These are phyloP conservation scores for Nicator chloris DNA, from an alignment of 2,113 vertebrate species.

Conservation along the genomic window DNA sequence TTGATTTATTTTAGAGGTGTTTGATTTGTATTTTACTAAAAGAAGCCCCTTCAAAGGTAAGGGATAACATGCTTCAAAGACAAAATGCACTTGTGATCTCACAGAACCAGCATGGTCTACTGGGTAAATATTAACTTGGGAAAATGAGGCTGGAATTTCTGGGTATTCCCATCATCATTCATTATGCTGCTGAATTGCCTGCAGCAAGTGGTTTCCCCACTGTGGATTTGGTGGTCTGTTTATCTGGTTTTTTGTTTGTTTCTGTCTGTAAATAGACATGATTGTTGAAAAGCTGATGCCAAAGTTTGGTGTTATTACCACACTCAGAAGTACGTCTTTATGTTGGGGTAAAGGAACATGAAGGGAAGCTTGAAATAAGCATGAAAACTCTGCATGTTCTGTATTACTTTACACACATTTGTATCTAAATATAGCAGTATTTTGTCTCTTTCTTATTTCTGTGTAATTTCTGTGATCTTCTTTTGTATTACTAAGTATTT, in stretches of 20 bases:
- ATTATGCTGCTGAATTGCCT: background rate
- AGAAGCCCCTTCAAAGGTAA: constrained; percentile 35
- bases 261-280: background rate
- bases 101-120: background rate
- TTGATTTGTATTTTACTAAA: constrained; percentile 53
- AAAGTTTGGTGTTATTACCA: background rate
- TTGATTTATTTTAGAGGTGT: constrained; percentile 54
- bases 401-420: background rate
- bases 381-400: background rate
- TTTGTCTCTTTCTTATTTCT: background rate
- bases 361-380: background rate
- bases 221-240: background rate
- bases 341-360: background rate
- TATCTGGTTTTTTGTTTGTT: background rate
- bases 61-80: constrained; percentile 23
- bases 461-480: background rate
- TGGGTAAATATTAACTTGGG: background rate
- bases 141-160: background rate
- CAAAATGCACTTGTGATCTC: constrained; percentile 29
- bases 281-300: background rate
- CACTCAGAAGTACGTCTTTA: background rate
- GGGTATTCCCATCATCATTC: background rate
- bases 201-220: background rate
- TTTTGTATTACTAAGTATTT: background rate
- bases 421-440: background rate